Base-by-base conservation (phyloP, 1,140 invertebrate genomes). In the Brachionus rubens region DNA sequence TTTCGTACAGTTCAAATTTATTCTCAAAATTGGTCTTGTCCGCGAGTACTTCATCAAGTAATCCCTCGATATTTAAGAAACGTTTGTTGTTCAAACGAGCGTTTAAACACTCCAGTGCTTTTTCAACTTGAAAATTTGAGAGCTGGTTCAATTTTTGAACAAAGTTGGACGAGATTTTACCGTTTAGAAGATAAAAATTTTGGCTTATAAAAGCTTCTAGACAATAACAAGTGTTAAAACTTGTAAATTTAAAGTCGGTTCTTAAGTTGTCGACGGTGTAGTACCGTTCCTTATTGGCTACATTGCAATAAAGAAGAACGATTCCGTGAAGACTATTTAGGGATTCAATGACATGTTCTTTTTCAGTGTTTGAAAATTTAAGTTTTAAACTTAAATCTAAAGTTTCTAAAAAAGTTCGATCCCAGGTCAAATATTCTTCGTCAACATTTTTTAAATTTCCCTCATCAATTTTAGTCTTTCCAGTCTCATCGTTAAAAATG, bases 181-280 rank as follows among this genome's bases (percentile, higher is more conserved):
- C 54, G 2, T 59, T 30, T 40, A 59, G 36, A 6, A 59, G 2
- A 59, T 59, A 59, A 36, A 33, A 59, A 36, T 36, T 59, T 59
- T 59, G 54, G 36, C 54, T 59, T 3, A 59, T 59, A 59, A 59
- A 59, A 59, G 36, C 54, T 36, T 59, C 54, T 36, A 59, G 16
- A 33, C 9, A 59, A 36, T 59, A 59, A 28, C 54, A n/a, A 6
- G 30, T 36, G 10, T 36, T 59, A 33, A 59, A 59, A 36, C 36
- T 59, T 59, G 16, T 59, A 9, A 36, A 33, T 6, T 19, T 16
- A 59, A 59, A 59, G 36, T 59, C 54, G 1, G 0, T 1, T 9
- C 33, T 16, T 0, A 59, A 28, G n/a, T 59, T 30, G 1, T 40
- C 54, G 5, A 59, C 3, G 3, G 54, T 33, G 36, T 59, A 59